Base-by-base conservation (phyloP, 2,888 invertebrate species). In the Elysia crispata region DNA sequence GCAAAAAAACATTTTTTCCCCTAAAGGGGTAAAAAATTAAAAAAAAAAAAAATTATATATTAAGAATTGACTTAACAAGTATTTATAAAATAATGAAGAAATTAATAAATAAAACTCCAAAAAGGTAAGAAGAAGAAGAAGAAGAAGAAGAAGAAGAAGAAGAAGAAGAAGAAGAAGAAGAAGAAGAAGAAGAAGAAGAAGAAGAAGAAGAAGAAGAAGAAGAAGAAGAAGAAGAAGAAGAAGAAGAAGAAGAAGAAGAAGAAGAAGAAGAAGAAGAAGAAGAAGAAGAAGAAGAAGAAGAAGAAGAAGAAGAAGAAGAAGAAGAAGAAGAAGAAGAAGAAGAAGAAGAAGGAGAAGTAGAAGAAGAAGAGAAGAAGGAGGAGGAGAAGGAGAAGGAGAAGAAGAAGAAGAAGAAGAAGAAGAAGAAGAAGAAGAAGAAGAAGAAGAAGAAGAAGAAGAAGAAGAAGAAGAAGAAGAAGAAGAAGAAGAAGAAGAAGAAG, bases 151-250 rank as follows among this genome's bases (percentile, higher is more conserved):
- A n/a, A n/a, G n/a, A n/a, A n/a, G n/a, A n/a, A n/a, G n/a, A n/a
- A n/a, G n/a, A n/a, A n/a, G n/a, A n/a, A n/a, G n/a, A n/a, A n/a
- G n/a, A n/a, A n/a, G n/a, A n/a, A n/a, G n/a, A n/a, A n/a, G n/a
- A n/a, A n/a, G n/a, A n/a, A n/a, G n/a, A n/a, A n/a, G n/a, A n/a
- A n/a, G n/a, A n/a, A n/a, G n/a, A n/a, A n/a, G n/a, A n/a, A n/a
- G n/a, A n/a, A n/a, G n/a, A n/a, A 70, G 70, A 70, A 31, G 33
- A 70, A 41, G 49, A 31, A 70, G 70, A 70, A 70, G 33, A 31
- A 70, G 70, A 70, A 31, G 33, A 31, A 70, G 33, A 31, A 70
- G 70, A 70, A 31, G 33, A 31, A 70, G 70, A 70, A 31, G 33
- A 31, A 70, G 70, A 70, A 31, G 33, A 31, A 70, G 70, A 70